Evolutionary conservation across 2,113 vertebrate species (phyloP).

Genomic region (Sturnus vulgaris): DNA sequence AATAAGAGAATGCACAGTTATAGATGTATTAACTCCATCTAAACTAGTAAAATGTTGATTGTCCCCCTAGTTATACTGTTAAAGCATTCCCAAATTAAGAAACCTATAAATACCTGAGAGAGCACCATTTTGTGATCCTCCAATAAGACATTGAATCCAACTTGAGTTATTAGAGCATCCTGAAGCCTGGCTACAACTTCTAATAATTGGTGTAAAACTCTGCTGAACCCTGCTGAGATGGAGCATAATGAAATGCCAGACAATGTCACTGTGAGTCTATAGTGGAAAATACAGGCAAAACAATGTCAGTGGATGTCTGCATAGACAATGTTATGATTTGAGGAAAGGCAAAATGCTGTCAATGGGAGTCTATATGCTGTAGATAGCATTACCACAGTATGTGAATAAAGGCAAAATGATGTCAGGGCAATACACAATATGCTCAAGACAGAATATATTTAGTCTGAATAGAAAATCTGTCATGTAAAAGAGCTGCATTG

Average conservation of each 20-base stretch:
- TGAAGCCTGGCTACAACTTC: conserved; percentile 7
- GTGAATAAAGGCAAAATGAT: conserved; percentile 58
- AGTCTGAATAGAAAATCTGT: conserved; percentile 45
- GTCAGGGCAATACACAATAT: conserved; percentile 55
- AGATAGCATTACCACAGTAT: conserved; percentile 39
- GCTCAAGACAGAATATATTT: conserved; percentile 53
- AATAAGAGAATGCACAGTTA: not conserved
- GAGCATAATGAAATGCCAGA: conserved; percentile 48
- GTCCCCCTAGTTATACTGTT: not conserved
- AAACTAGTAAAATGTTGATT: not conserved
- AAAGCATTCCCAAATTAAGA: not conserved
- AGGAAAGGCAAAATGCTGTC: conserved; percentile 60
- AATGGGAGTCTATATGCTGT: conserved; percentile 45
- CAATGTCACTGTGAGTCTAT: conserved; percentile 42
- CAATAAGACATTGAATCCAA: fast-evolving
- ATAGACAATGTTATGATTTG: conserved; percentile 53
- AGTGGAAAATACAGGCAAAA: conserved; percentile 34
- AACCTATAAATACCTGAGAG: not conserved
- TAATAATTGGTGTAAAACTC: conserved; percentile 57
- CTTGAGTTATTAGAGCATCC: conserved; percentile 1
- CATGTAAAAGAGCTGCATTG: conserved; percentile 52
- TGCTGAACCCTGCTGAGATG: not conserved
- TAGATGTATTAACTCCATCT: not conserved
- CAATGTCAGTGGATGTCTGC: conserved; percentile 55
- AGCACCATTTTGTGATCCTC: not conserved